These are phyloP conservation scores for Picathartes gymnocephalus DNA, from an alignment of 2,113 vertebrate genomes.

Conservation along the genomic window DNA sequence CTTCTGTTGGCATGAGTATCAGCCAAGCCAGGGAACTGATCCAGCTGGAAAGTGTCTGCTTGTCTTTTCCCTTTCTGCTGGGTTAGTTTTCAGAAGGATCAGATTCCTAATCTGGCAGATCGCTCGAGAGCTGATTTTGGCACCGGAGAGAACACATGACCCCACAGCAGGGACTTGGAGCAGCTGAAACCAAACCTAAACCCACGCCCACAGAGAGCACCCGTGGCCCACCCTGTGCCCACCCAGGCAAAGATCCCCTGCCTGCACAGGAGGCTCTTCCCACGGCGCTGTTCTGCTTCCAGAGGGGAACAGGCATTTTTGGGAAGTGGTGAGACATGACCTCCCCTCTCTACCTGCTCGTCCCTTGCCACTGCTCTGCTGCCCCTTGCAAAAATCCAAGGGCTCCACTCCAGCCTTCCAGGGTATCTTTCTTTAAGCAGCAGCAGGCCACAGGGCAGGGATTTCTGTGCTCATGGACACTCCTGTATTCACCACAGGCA, in stretches of 20 bases:
- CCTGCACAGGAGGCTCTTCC: background rate
- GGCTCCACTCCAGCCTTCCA: background rate
- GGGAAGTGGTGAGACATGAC: background rate
- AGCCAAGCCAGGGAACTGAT: constrained; percentile 35
- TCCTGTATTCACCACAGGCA: background rate
- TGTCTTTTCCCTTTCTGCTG: constrained; percentile 53
- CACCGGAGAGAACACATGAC: background rate
- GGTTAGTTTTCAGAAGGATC: constrained; percentile 51
- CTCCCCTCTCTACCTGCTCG: background rate
- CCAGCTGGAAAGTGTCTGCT: constrained; percentile 43
- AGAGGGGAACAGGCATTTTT: background rate
- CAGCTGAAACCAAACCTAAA: background rate
- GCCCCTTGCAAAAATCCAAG: background rate
- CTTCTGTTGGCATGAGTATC: constrained; percentile 34
- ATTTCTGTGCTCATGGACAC: background rate
- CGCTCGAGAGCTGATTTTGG: constrained; percentile 42
- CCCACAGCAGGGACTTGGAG: background rate
- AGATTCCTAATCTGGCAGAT: constrained; percentile 61
- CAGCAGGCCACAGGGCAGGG: background rate
- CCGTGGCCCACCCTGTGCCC: background rate
- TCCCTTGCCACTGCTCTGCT: background rate
- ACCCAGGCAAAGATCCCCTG: background rate
- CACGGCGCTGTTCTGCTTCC: background rate
- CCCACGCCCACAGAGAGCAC: background rate
- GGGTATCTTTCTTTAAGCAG: background rate